A percentile compares a stretch with the other conserved stretches of the same genome.
Conservation (phyloP, 2,797 vertebrate species). For the Aldrovandia affinis region DNA sequence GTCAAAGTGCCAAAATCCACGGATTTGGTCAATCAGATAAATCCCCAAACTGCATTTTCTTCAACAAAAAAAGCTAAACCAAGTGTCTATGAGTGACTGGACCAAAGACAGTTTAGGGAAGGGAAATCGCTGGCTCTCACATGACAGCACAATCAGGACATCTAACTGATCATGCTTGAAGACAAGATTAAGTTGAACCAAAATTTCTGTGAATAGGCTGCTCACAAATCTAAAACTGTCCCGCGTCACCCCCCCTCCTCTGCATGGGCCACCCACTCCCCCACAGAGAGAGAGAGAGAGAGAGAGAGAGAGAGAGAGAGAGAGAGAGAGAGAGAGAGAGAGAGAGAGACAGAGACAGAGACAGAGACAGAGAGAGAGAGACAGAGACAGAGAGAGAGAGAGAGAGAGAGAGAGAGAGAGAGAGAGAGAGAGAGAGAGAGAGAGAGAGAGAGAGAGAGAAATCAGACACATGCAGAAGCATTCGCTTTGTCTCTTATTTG, state of each 20-base stretch:
- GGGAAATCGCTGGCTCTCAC: too few species aligned
- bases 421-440: background rate
- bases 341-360: too few species aligned
- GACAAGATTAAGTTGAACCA: background rate
- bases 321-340: background rate
- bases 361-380: background rate
- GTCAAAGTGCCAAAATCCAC: slow-evolving; percentile 34
- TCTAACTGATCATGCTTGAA: background rate
- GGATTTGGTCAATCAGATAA: background rate
- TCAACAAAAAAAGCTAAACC: too few species aligned
- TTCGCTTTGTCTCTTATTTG: background rate
- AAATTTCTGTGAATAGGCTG: background rate
- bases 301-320: background rate
- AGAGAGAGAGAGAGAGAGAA: background rate
- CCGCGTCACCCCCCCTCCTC: background rate
- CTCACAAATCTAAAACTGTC: background rate
- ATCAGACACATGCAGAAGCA: background rate
- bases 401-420: background rate
- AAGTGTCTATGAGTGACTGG: too few species aligned
- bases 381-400: background rate
- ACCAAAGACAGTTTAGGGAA: too few species aligned
- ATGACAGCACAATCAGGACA: background rate
- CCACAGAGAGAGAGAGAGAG: background rate
- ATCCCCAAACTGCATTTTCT: background rate
- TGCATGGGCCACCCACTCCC: background rate